phyloP scores from a whole-genome alignment of 1,140 invertebrate genomes.

The Penaeus chinensis region DNA sequence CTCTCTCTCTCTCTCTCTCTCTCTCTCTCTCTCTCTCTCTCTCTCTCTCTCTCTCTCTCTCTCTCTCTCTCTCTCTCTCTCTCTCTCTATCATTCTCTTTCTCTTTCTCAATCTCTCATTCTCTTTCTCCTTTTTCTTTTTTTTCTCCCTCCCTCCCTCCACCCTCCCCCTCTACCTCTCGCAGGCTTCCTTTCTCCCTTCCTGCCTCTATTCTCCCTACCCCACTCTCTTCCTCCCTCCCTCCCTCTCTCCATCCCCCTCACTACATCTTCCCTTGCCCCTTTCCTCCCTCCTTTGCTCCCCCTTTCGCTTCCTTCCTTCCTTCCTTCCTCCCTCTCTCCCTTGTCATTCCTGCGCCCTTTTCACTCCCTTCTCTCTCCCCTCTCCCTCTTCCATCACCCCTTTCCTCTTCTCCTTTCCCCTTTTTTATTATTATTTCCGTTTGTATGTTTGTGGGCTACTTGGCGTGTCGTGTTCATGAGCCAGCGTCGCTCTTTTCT shows the following conservation, averaged over 20 bases:
- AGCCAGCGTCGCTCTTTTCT: too few relatives aligned
- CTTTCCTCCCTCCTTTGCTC: not conserved
- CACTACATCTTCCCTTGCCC: not conserved
- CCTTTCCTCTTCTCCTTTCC: not conserved
- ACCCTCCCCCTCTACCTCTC: slow-evolving; percentile 27
- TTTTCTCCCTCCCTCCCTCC: not conserved
- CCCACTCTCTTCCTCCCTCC: not conserved
- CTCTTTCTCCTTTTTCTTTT: not conserved
- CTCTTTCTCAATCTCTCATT: slow-evolving; percentile 1
- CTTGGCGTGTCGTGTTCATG: too few relatives aligned
- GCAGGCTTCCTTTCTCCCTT: not conserved
- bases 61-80: not conserved
- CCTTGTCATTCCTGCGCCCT: not conserved
- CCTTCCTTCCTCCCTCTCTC: not conserved
- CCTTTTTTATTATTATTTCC: not conserved
- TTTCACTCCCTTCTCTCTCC: not conserved
- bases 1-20: not conserved
- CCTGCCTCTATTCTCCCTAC: not conserved
- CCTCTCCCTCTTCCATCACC: not conserved
- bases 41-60: not conserved
- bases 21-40: not conserved
- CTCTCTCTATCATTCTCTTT: not conserved
- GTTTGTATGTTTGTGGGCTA: too few relatives aligned
- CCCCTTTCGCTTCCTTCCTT: not conserved
- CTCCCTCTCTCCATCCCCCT: not conserved